Percentiles rank a stretch among this genome's conserved stretches.
Evolutionary conservation across 2,113 vertebrate species (phyloP).

Genomic region (Labeo catla): DNA sequence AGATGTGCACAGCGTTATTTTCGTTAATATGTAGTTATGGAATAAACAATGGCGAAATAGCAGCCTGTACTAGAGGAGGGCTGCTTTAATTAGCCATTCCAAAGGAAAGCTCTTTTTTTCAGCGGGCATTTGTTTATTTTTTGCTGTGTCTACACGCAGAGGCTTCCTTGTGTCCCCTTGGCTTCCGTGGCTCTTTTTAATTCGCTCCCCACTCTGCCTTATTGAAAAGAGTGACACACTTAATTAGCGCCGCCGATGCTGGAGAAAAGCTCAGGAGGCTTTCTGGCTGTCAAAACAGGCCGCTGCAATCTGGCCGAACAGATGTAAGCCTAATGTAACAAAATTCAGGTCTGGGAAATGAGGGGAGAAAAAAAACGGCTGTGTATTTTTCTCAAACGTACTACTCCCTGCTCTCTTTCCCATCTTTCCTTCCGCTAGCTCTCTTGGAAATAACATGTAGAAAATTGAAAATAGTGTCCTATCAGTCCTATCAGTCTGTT

Average conservation of each 20-base stretch:
- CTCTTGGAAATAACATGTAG: conserved; percentile 56
- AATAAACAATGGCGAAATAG: conserved; percentile 44
- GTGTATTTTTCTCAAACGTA: conserved; percentile 60
- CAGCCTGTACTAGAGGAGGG: conserved; percentile 56
- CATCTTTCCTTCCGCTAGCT: conserved; percentile 48
- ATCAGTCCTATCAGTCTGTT: conserved; percentile 55
- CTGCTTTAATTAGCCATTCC: conserved; percentile 77
- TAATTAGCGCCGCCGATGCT: conserved; percentile 79
- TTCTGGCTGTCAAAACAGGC: conserved; percentile 79
- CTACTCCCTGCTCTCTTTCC: conserved; percentile 45
- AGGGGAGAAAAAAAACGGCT: conserved; percentile 51
- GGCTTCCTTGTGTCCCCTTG: conserved; percentile 73
- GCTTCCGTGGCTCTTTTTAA: conserved; percentile 60
- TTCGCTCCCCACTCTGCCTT: conserved; percentile 68
- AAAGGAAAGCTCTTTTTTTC: conserved; percentile 76
- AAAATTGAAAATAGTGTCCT: conserved; percentile 63
- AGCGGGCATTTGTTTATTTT: conserved; percentile 74
- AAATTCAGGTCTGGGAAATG: conserved; percentile 83
- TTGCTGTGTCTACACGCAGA: conserved; percentile 68
- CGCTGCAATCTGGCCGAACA: conserved; percentile 80
- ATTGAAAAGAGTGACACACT: conserved; percentile 79
- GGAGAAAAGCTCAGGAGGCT: conserved; percentile 77
- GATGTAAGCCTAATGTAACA: conserved; percentile 82
- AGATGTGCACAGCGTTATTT: conserved; percentile 27
- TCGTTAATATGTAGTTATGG: conserved; percentile 30